Base-by-base conservation (phyloP, 2,888 invertebrate genomes). In the Drosophila formosana region DNA sequence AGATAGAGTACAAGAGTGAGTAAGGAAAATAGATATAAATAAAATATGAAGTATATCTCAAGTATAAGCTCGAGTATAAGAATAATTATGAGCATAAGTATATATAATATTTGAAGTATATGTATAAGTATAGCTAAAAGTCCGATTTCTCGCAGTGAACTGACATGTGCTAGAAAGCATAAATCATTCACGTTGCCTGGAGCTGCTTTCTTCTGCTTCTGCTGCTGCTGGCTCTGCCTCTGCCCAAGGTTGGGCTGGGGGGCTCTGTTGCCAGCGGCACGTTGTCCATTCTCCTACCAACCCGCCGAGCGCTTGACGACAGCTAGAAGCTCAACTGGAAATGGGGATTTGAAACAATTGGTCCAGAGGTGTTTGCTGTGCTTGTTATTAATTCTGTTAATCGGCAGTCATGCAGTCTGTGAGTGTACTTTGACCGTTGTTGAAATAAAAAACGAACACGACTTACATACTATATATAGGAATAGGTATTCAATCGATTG, bases 401-500 rank as follows among this genome's bases (percentile, higher is more conserved):
- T 43, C 43, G 47, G 25, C 8, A 55, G 30, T 18, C 23, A 34
- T 39, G 26, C 53, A 52, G 32, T 41, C 55, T 26, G 9, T 50
- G 34, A 34, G 39, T 74, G 75, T 73, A 88, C 84, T 80, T 79
- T 88, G 78, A 78, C 56, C 75, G 50, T 9, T 37, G 23, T 18
- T 50, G 7, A 39, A 41, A 34, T 51, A 60, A 52, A 25, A 57
- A 52, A 34, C 43, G 32, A 55, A 64, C 18, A 34, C 32, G 39
- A 18, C 18, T 41, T 32, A 45, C 43, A 34, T 41, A 26, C 49
- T 45, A 37, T 37, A 32, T 65, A 65, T 62, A 60, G 32, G 51
- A 76, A 80, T 66, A 77, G 82, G 65, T 71, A 77, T 50, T 78
- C 64, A 83, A 80, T 87, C 69, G 73, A 56, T 75, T 77, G 57